Evolutionary conservation across 2,888 invertebrate genomes (phyloP), one percentile per base, ranked within the genome.

Genomic region (Aplocera efformata): DNA sequence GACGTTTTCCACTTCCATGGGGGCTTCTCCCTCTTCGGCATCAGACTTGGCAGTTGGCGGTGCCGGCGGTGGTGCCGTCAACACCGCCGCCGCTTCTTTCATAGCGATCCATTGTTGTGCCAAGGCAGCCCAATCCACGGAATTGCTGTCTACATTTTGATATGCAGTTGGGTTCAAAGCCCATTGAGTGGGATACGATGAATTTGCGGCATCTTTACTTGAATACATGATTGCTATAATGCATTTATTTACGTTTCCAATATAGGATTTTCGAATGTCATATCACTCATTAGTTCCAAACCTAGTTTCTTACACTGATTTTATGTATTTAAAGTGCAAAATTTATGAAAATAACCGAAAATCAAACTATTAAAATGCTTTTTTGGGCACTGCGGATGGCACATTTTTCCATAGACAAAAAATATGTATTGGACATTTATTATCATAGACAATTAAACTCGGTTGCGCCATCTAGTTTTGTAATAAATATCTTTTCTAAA

Each of bases 41-140:
- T 89, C 89, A 24, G 66, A 50, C 48, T 82, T 82, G 20, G 63
- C n/a, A n/a, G n/a, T 42, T 0, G 91, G 89, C 2, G 92, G 91
- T 6, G 44, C 44, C 25, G 92, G 91, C 24, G 91, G 90, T 10
- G 91, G 90, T 5, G 90, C 89, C 26, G 91, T 81, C 23, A 91
- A 89, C 23, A 91, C 89, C 23, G 88, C 88, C 27, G 88, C 80
- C 6, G 93, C 92, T 67, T 95, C 95, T 71, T 97, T 96, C 96
- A 97, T 97, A 73, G 95, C 95, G 58, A 98, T 98, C 98, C 98
- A 98, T 91, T 98, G 98, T 72, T 98, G 97, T 13, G 98, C 98
- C 64, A 98, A 88, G 20, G 96, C 94, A 7, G 98, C 98, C 98
- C 98, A 98, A 79, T 98, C 98, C 44, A 98, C 98, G 82, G 94